A percentile compares a stretch with the other conserved stretches of the same genome.
phyloP scores from a whole-genome alignment of 1,140 invertebrate genomes.

The Polyergus mexicanus region DNA sequence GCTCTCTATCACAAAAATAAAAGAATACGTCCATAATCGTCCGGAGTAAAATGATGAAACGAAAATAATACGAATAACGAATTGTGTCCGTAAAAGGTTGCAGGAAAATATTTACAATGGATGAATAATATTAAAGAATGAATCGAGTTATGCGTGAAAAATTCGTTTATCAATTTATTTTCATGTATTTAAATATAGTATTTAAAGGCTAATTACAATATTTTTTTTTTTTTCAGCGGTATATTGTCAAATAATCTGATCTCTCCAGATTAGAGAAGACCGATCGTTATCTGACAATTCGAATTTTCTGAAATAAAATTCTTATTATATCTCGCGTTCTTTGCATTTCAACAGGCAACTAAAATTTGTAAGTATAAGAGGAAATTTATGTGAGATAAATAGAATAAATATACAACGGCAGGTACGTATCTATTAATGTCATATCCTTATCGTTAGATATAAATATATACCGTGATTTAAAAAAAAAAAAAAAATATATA shows the following conservation, averaged over 20 bases:
- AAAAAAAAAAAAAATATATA: neutral
- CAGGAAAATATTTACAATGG: neutral
- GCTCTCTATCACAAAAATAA: neutral
- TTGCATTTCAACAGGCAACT: neutral
- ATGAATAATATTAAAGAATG: neutral
- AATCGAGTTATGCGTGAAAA: neutral
- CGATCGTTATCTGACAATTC: neutral
- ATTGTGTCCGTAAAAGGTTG: neutral
- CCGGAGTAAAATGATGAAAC: neutral
- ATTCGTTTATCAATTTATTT: neutral
- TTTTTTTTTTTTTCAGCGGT: neutral
- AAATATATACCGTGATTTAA: neutral
- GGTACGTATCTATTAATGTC: neutral
- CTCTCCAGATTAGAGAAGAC: neutral
- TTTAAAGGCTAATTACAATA: neutral
- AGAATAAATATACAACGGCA: neutral
- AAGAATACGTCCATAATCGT: neutral
- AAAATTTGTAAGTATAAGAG: neutral
- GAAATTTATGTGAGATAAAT: neutral
- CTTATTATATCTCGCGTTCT: neutral
- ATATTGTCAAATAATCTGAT: neutral
- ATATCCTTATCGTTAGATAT: neutral
- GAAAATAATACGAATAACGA: neutral
- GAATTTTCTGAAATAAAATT: neutral
- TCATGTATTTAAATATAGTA: neutral